phyloP scores from a whole-genome alignment of 2,113 vertebrate species.

The Tragelaphus buxtoni region DNA sequence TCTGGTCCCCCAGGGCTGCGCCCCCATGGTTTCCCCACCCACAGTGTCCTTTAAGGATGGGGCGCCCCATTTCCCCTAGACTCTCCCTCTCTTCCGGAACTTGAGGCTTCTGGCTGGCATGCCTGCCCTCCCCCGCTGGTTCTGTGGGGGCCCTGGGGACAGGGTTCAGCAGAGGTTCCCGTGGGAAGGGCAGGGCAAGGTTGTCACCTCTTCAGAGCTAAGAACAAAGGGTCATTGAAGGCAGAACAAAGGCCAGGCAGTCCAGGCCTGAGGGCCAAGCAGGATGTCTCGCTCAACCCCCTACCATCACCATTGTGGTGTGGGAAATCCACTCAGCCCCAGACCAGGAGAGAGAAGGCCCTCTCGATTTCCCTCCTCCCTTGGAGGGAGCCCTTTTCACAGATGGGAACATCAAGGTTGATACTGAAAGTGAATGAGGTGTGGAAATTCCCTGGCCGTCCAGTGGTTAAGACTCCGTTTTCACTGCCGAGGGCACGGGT shows the following conservation, averaged over 20 bases:
- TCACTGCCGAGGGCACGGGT: background rate
- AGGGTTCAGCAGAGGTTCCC: background rate
- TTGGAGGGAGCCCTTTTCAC: background rate
- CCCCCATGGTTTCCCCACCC: background rate
- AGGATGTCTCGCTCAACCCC: background rate
- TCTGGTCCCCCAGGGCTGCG: background rate
- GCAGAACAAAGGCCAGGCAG: background rate
- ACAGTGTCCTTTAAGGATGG: background rate
- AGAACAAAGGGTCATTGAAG: background rate
- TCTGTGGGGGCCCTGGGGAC: background rate
- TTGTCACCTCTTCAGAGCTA: background rate
- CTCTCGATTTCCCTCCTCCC: background rate
- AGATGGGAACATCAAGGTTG: background rate
- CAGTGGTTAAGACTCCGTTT: background rate
- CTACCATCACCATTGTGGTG: fast-evolving
- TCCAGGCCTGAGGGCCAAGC: background rate
- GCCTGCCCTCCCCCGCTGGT: background rate
- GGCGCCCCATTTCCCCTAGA: background rate
- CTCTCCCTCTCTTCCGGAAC: background rate
- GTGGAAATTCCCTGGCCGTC: background rate
- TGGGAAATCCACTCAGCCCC: background rate
- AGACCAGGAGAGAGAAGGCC: background rate
- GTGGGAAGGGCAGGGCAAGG: background rate
- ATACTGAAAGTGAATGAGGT: background rate
- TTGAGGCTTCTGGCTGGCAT: background rate